Percentiles rank a stretch among this genome's conserved stretches.
Evolutionary conservation across 2,113 vertebrate species (phyloP).

Genomic region (Neotoma lepida): DNA sequence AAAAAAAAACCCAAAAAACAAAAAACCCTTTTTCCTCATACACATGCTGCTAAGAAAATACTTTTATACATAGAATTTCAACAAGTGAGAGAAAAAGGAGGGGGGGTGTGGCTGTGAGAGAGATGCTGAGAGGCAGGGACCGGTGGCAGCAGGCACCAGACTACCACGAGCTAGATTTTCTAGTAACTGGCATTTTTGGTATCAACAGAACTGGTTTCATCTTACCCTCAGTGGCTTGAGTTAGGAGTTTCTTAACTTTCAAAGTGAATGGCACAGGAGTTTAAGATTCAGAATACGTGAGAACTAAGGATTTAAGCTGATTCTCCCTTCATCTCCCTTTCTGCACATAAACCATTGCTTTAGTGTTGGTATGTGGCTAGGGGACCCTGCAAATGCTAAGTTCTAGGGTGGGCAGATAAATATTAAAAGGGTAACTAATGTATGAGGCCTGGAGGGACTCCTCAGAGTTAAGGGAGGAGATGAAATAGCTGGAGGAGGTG

Average conservation of each 20-base stretch:
- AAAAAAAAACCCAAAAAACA: not conserved
- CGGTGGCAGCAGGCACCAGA: not conserved
- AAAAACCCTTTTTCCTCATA: conserved; percentile 63
- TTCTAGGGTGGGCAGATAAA: not conserved
- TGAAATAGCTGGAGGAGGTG: not conserved
- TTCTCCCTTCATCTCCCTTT: not conserved
- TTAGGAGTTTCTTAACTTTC: conserved; percentile 48
- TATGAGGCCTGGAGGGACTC: not conserved
- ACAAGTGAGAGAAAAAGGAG: conserved; percentile 12
- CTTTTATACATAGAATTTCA: conserved; percentile 76
- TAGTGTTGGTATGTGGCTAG: not conserved
- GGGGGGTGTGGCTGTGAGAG: not conserved
- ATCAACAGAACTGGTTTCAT: conserved; percentile 23
- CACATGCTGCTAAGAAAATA: conserved; percentile 80
- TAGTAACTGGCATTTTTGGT: conserved; percentile 42
- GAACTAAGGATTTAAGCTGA: not conserved
- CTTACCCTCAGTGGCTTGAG: not conserved
- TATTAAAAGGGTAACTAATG: not conserved
- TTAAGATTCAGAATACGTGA: not conserved
- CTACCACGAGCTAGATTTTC: not conserved
- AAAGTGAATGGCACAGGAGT: not conserved
- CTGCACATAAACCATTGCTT: not conserved
- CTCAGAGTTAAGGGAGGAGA: not conserved
- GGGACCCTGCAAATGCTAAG: not conserved
- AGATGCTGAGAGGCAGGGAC: not conserved